A percentile compares a stretch with the other conserved stretches of the same genome.
Evolutionary conservation across 1,140 invertebrate species (phyloP).

Genomic region (Diploscapter pachys): DNA sequence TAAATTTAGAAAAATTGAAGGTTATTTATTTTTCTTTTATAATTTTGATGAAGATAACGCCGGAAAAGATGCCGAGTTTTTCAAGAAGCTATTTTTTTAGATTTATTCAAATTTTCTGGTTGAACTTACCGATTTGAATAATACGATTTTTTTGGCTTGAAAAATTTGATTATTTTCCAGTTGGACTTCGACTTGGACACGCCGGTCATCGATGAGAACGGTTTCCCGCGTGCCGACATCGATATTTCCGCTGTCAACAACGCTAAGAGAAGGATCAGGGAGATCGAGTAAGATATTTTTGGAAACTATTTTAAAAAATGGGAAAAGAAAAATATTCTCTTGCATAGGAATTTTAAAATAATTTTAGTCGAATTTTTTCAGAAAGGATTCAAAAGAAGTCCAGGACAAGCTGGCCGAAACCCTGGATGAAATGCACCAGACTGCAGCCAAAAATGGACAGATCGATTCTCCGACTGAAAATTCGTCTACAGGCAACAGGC

Average conservation of each 20-base stretch:
- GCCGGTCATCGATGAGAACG: constrained; percentile 24
- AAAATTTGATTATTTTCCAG: constrained; percentile 4
- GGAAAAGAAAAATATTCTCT: background rate
- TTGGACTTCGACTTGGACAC: constrained; percentile 27
- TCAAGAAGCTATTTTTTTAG: background rate
- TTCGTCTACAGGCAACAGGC: constrained; percentile 2
- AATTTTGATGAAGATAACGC: background rate
- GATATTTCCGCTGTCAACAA: constrained; percentile 31
- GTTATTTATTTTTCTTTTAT: background rate
- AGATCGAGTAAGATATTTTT: constrained; percentile 9
- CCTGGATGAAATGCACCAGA: constrained; percentile 15
- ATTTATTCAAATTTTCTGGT: no score
- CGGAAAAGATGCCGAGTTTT: background rate
- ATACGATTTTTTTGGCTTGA: no score
- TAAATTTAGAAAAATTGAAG: background rate
- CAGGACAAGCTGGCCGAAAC: constrained; percentile 11
- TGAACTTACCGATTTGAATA: background rate
- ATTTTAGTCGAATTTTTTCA: constrained; percentile 2
- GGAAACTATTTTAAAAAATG: background rate
- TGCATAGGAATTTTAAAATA: constrained; percentile 2
- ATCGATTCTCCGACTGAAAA: background rate
- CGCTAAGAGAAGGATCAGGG: constrained; percentile 20
- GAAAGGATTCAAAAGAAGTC: constrained; percentile 22
- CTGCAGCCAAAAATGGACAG: background rate
- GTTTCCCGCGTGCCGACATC: constrained; percentile 23